phyloP scores from a whole-genome alignment of 2,113 vertebrate genomes.

The Notothenia coriiceps region DNA sequence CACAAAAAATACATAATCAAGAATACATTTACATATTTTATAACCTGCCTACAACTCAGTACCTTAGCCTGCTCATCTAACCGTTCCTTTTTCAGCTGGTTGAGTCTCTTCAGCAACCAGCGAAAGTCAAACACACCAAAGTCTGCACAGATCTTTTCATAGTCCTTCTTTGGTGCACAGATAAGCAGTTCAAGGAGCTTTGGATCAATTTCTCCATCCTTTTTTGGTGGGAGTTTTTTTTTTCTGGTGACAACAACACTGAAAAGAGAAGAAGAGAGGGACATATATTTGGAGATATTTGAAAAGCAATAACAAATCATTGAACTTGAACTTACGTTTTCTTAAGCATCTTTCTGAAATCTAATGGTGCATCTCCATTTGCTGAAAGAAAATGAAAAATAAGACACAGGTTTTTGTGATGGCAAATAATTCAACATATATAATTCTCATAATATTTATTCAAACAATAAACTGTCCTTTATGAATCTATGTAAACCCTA shows the following conservation, averaged over 20 bases:
- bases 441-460: neutral
- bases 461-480: neutral
- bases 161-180: constrained; percentile 87
- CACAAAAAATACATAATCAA: neutral
- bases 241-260: constrained; percentile 69
- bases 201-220: constrained; percentile 83
- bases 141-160: constrained; percentile 90
- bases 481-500: neutral
- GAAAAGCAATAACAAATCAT: neutral
- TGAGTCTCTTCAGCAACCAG: constrained; percentile 90
- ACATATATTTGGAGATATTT: neutral
- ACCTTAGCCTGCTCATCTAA: constrained; percentile 87
- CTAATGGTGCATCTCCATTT: constrained; percentile 49
- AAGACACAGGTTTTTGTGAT: neutral
- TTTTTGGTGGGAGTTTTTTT: constrained; percentile 63
- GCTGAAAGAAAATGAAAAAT: constrained; percentile 29
- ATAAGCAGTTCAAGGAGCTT: constrained; percentile 90
- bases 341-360: constrained; percentile 83
- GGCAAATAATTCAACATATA: neutral
- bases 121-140: constrained; percentile 91
- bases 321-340: constrained; percentile 75
- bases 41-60: constrained; percentile 61
- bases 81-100: constrained; percentile 84
- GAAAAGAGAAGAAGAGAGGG: neutral
- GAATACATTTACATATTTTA: neutral